Conservation (phyloP, 2,888 invertebrate species). For the Drosophila greeni region DNA sequence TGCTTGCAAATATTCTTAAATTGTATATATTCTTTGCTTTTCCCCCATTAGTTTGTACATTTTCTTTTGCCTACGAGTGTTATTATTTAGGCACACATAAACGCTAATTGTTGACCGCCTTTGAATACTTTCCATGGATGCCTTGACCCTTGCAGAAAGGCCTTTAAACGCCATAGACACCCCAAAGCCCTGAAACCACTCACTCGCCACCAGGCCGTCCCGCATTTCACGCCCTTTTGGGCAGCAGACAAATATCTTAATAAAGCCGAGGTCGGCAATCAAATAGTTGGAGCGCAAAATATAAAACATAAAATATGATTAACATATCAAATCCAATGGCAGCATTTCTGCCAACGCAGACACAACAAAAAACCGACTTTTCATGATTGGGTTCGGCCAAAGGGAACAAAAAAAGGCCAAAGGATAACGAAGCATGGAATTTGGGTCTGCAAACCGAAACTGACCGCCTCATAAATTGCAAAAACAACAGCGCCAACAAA, state of each 20-base stretch:
- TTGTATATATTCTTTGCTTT: background rate
- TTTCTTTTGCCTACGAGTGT: background rate
- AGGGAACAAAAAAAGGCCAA: slow-evolving; percentile 20
- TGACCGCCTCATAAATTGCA: slow-evolving; percentile 72
- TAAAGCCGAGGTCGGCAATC: slow-evolving; percentile 43
- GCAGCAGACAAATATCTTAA: slow-evolving; percentile 50
- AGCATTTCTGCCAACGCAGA: slow-evolving; percentile 51
- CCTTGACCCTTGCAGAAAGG: background rate
- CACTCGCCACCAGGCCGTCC: background rate
- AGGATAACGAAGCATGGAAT: slow-evolving; percentile 65
- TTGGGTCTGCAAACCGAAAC: slow-evolving; percentile 42
- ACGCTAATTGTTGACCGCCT: slow-evolving; percentile 51
- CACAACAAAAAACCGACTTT: slow-evolving; percentile 39
- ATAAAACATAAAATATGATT: slow-evolving; percentile 72
- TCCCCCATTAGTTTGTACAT: background rate
- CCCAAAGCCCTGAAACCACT: background rate
- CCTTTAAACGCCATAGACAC: background rate
- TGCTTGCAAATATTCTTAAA: background rate
- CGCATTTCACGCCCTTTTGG: slow-evolving; percentile 46
- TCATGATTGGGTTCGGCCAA: slow-evolving; percentile 61
- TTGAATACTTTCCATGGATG: background rate
- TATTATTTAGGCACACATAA: slow-evolving; percentile 35
- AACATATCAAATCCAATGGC: slow-evolving; percentile 56
- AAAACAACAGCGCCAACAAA: slow-evolving; percentile 36
- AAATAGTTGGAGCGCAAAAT: slow-evolving; percentile 65